Conservation (phyloP, 2,888 invertebrate species). For the Leucophenga maculata region DNA sequence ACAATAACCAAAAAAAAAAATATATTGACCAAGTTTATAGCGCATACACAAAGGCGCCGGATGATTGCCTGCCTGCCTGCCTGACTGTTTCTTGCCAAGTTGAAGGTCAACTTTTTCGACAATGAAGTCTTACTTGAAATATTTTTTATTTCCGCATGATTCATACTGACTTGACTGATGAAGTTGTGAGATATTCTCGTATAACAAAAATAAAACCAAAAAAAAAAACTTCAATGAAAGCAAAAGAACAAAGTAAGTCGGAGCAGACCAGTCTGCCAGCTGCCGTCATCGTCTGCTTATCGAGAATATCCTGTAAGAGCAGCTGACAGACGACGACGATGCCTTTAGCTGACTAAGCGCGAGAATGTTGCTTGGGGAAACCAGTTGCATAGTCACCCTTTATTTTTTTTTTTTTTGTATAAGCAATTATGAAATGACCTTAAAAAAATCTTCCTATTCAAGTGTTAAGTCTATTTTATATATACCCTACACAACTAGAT, state of each 20-base stretch:
- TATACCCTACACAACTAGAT: too few species aligned
- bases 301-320: constrained; percentile 13
- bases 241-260: not conserved
- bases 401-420: too few species aligned
- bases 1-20: not conserved
- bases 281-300: not conserved
- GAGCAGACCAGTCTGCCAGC: not conserved
- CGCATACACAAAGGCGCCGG: constrained; percentile 15
- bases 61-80: not conserved
- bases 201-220: too few species aligned
- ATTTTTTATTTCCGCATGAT: constrained; percentile 21
- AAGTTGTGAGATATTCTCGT: too few species aligned
- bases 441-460: too few species aligned
- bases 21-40: constrained; percentile 20
- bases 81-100: constrained; percentile 45
- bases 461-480: too few species aligned
- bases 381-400: not conserved
- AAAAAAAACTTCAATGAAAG: not conserved
- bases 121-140: constrained; percentile 17
- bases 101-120: constrained; percentile 52
- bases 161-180: not conserved
- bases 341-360: not conserved
- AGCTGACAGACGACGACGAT: not conserved
- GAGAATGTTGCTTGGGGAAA: too few species aligned
- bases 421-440: too few species aligned